A percentile compares a stretch with the other conserved stretches of the same genome.
Evolutionary conservation across 2,888 invertebrate species (phyloP).

Genomic region (Hecatera dysodea): DNA sequence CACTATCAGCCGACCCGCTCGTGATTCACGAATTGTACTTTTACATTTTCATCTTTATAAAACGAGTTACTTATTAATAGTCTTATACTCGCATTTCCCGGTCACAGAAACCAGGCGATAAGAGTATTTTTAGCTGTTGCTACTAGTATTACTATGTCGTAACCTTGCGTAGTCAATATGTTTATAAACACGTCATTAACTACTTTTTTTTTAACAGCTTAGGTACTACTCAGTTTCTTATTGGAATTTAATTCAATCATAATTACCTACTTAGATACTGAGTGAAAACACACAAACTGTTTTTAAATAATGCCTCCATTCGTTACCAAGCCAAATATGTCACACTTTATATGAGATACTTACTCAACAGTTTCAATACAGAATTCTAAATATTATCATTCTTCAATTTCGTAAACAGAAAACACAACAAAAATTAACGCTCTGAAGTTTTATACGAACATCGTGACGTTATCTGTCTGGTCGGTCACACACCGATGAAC

Average conservation of each 20-base stretch:
- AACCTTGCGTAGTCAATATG: slow-evolving; percentile 43
- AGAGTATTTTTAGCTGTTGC: slow-evolving; percentile 40
- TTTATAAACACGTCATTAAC: slow-evolving; percentile 12
- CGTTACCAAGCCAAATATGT: not conserved
- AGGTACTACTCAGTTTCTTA: slow-evolving; percentile 2
- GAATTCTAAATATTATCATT: slow-evolving; percentile 36
- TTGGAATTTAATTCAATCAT: slow-evolving; percentile 31
- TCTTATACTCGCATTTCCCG: slow-evolving; percentile 44
- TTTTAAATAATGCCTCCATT: not conserved
- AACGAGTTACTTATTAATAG: slow-evolving; percentile 49
- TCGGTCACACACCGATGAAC: slow-evolving; percentile 73
- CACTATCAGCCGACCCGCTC: slow-evolving; percentile 28
- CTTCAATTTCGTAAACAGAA: slow-evolving; percentile 23
- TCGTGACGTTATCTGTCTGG: slow-evolving; percentile 82
- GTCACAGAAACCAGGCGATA: slow-evolving; percentile 46
- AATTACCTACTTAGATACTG: slow-evolving; percentile 13
- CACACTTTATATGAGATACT: not conserved
- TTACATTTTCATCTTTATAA: slow-evolving; percentile 25
- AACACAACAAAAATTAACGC: slow-evolving; percentile 46
- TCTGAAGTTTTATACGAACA: slow-evolving; percentile 61
- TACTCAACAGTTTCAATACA: not conserved
- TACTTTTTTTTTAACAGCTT: slow-evolving; percentile 6
- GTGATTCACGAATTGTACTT: slow-evolving; percentile 36
- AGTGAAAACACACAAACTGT: not conserved
- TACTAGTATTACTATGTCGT: slow-evolving; percentile 32